Conservation (phyloP, 1,140 invertebrate species). For the Zaprionus capensis region DNA sequence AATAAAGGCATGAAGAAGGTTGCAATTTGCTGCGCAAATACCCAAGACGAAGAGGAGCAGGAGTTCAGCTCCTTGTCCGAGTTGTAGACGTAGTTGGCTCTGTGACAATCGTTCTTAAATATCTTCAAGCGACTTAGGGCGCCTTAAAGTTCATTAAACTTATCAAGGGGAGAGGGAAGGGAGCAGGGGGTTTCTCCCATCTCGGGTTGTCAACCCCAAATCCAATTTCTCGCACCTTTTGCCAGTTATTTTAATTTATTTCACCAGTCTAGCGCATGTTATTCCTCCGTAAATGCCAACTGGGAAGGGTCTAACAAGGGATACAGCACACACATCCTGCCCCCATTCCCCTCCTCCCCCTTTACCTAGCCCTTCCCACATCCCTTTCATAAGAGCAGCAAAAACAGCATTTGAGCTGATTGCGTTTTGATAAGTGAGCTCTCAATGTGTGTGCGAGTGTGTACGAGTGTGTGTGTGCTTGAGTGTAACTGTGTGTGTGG, state of each 20-base stretch:
- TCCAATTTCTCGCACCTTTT: constrained; percentile 48
- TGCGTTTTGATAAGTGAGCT: constrained; percentile 53
- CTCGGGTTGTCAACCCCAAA: constrained; percentile 20
- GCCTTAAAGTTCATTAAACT: constrained; percentile 30
- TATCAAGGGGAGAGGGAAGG: background rate
- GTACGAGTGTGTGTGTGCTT: constrained; percentile 5
- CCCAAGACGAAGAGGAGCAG: background rate
- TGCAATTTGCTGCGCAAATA: background rate
- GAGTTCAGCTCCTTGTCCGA: background rate
- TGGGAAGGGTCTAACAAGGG: constrained; percentile 4
- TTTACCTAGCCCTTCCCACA: background rate
- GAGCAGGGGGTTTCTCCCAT: background rate
- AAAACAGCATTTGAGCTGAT: constrained; percentile 54
- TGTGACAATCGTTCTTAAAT: constrained; percentile 34
- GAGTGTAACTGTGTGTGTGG: constrained; percentile 7
- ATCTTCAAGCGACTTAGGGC: constrained; percentile 11
- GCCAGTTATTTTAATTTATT: constrained; percentile 63
- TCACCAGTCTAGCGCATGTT: constrained; percentile 18
- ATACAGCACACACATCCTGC: constrained; percentile 20
- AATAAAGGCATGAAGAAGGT: background rate
- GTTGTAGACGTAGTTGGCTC: background rate
- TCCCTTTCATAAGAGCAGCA: constrained; percentile 9
- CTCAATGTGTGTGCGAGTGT: constrained; percentile 20
- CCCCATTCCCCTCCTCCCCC: background rate
- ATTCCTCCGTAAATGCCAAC: background rate